Evolutionary conservation across 2,888 invertebrate genomes (phyloP).

Genomic region (Lydus trimaculatus): DNA sequence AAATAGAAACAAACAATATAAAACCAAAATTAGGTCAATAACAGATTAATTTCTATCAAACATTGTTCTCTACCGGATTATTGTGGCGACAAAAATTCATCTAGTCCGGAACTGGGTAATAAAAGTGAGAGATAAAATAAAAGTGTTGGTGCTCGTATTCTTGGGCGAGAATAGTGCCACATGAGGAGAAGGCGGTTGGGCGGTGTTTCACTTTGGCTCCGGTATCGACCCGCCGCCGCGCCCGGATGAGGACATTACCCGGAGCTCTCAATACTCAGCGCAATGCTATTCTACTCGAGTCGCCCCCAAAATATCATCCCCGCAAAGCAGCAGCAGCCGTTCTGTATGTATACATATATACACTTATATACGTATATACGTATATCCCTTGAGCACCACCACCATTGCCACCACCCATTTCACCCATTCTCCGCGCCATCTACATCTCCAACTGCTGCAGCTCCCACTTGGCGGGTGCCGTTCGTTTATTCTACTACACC

Average conservation of each 20-base stretch:
- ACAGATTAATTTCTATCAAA: background rate
- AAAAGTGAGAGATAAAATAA: slow-evolving; percentile 28
- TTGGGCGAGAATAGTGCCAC: slow-evolving; percentile 51
- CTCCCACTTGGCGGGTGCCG: slow-evolving; percentile 23
- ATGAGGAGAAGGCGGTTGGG: slow-evolving; percentile 53
- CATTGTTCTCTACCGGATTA: background rate
- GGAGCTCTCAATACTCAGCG: slow-evolving; percentile 59
- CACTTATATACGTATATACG: background rate
- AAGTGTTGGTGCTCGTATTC: slow-evolving; percentile 27
- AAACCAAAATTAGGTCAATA: background rate
- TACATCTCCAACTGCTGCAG: slow-evolving; percentile 37
- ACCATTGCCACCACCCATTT: slow-evolving; percentile 4
- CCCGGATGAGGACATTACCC: slow-evolving; percentile 60
- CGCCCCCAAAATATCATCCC: slow-evolving; percentile 45
- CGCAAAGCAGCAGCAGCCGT: slow-evolving; percentile 44
- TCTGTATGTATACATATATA: slow-evolving; percentile 11
- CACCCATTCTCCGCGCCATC: slow-evolving; percentile 34
- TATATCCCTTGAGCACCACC: slow-evolving; percentile 12
- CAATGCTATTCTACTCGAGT: slow-evolving; percentile 49
- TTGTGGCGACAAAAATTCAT: background rate
- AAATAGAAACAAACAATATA: background rate
- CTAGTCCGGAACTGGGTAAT: slow-evolving; percentile 19
- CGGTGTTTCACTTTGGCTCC: slow-evolving; percentile 48
- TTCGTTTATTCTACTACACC: slow-evolving; percentile 29
- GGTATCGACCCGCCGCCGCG: slow-evolving; percentile 57